Conservation (phyloP, 2,113 vertebrate species). For the Amphiprion percula region DNA sequence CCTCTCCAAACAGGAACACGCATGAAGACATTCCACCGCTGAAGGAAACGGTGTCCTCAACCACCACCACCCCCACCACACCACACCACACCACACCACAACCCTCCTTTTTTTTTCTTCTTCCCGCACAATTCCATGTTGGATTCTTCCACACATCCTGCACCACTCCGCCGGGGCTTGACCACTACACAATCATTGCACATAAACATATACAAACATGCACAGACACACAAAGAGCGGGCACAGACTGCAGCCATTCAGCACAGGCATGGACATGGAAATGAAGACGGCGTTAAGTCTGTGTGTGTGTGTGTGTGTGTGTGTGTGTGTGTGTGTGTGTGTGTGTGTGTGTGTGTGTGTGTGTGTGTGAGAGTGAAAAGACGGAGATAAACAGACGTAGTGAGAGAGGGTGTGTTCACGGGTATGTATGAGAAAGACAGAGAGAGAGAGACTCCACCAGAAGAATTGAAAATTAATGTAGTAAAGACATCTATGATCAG, state of each 20-base stretch:
- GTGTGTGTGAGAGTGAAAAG: background rate
- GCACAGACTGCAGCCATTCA: constrained; percentile 46
- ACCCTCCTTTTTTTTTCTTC: constrained; percentile 14
- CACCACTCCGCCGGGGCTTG: constrained; percentile 56
- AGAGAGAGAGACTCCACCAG: background rate
- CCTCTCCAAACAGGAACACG: constrained; percentile 85
- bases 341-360: constrained; percentile 8
- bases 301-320: background rate
- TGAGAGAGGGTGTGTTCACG: background rate
- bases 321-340: background rate
- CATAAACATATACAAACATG: constrained; percentile 45
- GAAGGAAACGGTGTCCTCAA: constrained; percentile 81
- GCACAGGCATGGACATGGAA: constrained; percentile 65
- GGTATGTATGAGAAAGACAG: constrained; percentile 12
- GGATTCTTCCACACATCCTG: constrained; percentile 61
- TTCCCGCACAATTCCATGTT: constrained; percentile 8
- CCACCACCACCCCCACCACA: constrained; percentile 8
- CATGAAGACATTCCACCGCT: constrained; percentile 82
- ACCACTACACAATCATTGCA: constrained; percentile 52
- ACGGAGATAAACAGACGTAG: constrained; percentile 1
- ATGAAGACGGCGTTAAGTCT: constrained; percentile 40
- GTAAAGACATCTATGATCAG: constrained; percentile 45
- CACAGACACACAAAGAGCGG: constrained; percentile 24
- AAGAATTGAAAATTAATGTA: constrained; percentile 36
- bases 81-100: background rate